Evolutionary conservation across 2,113 vertebrate genomes (phyloP).

Genomic region (Xenopus laevis): DNA sequence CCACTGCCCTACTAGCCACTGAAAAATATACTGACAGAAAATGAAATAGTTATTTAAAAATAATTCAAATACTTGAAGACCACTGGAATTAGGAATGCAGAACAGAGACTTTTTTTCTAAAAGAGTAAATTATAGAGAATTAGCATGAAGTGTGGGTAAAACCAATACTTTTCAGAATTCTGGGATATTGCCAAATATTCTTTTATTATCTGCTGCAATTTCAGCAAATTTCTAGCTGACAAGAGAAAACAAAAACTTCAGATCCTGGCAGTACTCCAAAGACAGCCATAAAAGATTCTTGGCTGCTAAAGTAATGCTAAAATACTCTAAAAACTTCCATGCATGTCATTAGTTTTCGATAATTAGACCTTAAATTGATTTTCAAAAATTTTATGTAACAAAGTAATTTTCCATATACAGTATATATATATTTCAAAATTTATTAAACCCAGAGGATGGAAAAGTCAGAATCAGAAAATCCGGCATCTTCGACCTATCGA

Average conservation of each 20-base stretch:
- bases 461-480: too few species aligned
- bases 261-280: conserved; percentile 9
- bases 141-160: conserved; percentile 17
- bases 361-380: background rate
- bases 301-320: background rate
- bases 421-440: too few species aligned
- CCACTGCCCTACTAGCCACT: too few species aligned
- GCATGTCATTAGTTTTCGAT: background rate
- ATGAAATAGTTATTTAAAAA: too few species aligned
- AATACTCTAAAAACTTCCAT: background rate
- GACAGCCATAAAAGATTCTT: conserved; percentile 13
- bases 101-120: too few species aligned
- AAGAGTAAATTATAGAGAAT: too few species aligned
- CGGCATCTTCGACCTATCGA: too few species aligned
- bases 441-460: too few species aligned
- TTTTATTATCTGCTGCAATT: conserved; percentile 29
- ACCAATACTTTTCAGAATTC: conserved; percentile 4
- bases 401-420: too few species aligned
- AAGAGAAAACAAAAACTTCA: conserved; percentile 10
- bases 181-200: conserved; percentile 24
- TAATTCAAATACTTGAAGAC: too few species aligned
- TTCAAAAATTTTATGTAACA: background rate
- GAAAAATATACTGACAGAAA: too few species aligned
- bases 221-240: conserved; percentile 33
- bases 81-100: too few species aligned